Conservation (phyloP, 2,113 vertebrate species). For the Mormyrus iriodes region DNA sequence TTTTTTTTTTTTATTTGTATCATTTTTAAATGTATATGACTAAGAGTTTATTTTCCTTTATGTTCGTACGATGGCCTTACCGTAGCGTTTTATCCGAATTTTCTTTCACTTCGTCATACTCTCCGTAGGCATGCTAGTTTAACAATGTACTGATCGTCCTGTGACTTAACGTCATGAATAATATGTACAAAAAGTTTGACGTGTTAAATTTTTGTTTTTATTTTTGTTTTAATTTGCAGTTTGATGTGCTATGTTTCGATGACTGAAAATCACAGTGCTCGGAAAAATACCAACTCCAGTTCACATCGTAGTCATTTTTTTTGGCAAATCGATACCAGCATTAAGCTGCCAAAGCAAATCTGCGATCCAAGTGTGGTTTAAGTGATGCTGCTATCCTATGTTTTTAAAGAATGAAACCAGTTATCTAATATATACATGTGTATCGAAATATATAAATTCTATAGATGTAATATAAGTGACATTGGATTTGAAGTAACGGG, state of each 20-base stretch:
- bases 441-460: conserved; percentile 60
- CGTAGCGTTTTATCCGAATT: conserved; percentile 62
- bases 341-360: conserved; percentile 63
- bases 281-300: conserved; percentile 25
- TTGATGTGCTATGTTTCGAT: conserved; percentile 6
- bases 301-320: conserved; percentile 39
- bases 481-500: conserved; percentile 51
- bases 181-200: background rate
- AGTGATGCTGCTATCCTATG: conserved; percentile 71
- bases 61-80: conserved; percentile 58
- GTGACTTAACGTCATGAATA: background rate
- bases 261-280: conserved; percentile 24
- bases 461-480: conserved; percentile 60
- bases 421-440: conserved; percentile 61
- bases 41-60: conserved; percentile 59
- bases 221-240: background rate
- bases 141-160: conserved; percentile 29
- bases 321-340: conserved; percentile 40
- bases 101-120: conserved; percentile 64
- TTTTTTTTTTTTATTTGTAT: conserved; percentile 5
- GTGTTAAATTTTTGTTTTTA: background rate
- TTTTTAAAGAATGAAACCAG: conserved; percentile 60
- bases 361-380: conserved; percentile 63
- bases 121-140: conserved; percentile 55
- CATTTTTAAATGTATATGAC: conserved; percentile 21